These are phyloP conservation scores for Micrasema minimum DNA, from an alignment of 1,140 invertebrate genomes.

Conservation along the genomic window DNA sequence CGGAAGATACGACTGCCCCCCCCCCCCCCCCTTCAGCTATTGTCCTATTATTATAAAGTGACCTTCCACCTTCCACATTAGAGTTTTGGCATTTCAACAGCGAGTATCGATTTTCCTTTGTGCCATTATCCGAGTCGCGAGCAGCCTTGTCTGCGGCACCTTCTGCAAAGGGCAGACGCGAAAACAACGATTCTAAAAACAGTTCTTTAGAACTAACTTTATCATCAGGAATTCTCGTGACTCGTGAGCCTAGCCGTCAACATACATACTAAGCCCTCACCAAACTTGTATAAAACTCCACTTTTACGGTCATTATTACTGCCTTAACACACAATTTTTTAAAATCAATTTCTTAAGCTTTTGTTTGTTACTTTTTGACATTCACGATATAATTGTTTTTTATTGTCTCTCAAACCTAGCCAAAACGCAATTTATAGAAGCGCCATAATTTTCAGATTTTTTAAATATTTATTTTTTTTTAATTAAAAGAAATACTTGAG, in stretches of 20 bases:
- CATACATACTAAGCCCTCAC: not conserved
- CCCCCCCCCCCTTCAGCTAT: not conserved
- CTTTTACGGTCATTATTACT: too few species aligned
- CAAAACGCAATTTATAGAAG: too few species aligned
- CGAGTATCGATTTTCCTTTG: conserved; percentile 14
- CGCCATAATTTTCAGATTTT: too few species aligned
- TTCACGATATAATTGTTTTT: too few species aligned
- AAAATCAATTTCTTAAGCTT: too few species aligned
- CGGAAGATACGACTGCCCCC: too few species aligned
- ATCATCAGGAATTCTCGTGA: not conserved
- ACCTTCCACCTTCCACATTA: not conserved
- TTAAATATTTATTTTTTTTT: too few species aligned
- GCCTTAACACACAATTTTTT: too few species aligned
- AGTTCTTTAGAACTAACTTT: not conserved
- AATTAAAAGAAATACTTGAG: too few species aligned
- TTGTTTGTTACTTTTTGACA: too few species aligned
- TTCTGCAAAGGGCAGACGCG: not conserved
- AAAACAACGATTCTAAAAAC: not conserved
- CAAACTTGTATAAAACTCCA: not conserved
- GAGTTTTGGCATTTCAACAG: conserved; percentile 28
- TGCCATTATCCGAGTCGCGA: not conserved
- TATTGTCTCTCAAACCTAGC: too few species aligned
- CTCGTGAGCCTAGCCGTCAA: not conserved
- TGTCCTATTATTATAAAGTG: not conserved
- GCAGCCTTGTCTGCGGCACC: conserved; percentile 3